Conservation (phyloP, 2,888 invertebrate genomes). For the Epicampocera succincta region DNA sequence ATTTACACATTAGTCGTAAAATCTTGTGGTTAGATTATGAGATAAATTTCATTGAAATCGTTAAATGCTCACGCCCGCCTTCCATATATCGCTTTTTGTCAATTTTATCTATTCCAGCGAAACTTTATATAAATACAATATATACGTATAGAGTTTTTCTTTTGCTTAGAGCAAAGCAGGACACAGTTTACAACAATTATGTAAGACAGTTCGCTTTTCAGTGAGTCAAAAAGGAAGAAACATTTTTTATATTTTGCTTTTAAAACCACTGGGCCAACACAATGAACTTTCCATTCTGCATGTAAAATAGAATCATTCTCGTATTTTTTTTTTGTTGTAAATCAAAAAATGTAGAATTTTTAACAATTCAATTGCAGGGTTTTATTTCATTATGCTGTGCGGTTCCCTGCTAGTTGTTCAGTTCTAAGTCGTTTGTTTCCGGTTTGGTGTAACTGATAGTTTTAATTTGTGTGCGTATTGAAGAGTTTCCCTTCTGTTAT, state of each 20-base stretch:
- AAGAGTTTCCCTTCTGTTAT: constrained; percentile 1
- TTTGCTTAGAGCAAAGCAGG: too few relatives aligned
- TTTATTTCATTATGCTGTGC: neutral
- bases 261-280: neutral
- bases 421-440: constrained; percentile 39
- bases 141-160: too few relatives aligned
- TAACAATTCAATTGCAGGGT: constrained; percentile 1
- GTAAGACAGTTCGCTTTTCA: too few relatives aligned
- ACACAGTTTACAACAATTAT: too few relatives aligned
- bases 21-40: too few relatives aligned
- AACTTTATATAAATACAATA: too few relatives aligned
- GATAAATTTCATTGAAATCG: too few relatives aligned
- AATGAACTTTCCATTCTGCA: neutral
- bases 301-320: neutral
- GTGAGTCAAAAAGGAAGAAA: neutral
- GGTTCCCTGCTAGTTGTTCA: constrained; percentile 12
- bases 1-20: too few relatives aligned
- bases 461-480: neutral
- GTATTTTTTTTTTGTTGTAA: neutral
- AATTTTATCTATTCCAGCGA: too few relatives aligned
- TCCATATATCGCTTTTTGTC: too few relatives aligned
- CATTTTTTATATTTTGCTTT: neutral
- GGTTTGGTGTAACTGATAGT: constrained; percentile 16
- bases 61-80: too few relatives aligned
- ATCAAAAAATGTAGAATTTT: neutral